phyloP scores from a whole-genome alignment of 2,113 vertebrate genomes.

The Paedocypris sp. region DNA sequence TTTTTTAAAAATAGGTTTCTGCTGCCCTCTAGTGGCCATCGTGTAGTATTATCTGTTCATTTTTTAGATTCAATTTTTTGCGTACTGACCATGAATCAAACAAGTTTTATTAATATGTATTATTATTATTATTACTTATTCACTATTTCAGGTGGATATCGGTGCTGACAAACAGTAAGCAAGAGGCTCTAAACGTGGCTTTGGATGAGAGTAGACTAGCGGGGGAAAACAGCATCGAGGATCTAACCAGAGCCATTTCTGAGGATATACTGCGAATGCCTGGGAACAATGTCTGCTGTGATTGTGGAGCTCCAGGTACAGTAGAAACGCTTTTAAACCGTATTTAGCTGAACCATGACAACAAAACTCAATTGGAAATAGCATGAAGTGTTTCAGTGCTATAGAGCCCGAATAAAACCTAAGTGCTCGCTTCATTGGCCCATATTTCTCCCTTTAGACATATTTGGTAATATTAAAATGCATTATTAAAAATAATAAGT shows the following conservation, averaged over 20 bases:
- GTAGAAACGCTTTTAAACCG: neutral
- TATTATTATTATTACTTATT: neutral
- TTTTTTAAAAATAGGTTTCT: neutral
- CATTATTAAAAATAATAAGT: no score
- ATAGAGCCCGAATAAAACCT: no score
- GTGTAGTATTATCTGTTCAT: no score
- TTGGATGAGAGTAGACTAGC: constrained; percentile 42
- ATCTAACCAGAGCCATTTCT: constrained; percentile 51
- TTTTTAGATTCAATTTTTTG: no score
- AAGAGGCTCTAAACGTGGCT: constrained; percentile 55
- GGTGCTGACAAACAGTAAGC: constrained; percentile 61
- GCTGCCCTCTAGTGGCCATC: constrained; percentile 5
- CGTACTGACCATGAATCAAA: no score
- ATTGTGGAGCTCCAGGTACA: constrained; percentile 55
- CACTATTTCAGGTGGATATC: constrained; percentile 56
- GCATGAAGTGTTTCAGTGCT: no score
- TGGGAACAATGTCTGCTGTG: constrained; percentile 55
- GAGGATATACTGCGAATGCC: constrained; percentile 54
- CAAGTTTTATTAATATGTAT: no score
- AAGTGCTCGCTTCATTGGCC: no score
- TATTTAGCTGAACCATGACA: no score
- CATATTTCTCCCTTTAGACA: no score
- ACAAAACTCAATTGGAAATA: no score
- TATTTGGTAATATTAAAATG: no score
- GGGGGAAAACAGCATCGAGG: constrained; percentile 48